Evolutionary conservation across 2,797 vertebrate species (phyloP), one percentile per base, ranked within the genome.

Genomic region (Eulemur mongoz): DNA sequence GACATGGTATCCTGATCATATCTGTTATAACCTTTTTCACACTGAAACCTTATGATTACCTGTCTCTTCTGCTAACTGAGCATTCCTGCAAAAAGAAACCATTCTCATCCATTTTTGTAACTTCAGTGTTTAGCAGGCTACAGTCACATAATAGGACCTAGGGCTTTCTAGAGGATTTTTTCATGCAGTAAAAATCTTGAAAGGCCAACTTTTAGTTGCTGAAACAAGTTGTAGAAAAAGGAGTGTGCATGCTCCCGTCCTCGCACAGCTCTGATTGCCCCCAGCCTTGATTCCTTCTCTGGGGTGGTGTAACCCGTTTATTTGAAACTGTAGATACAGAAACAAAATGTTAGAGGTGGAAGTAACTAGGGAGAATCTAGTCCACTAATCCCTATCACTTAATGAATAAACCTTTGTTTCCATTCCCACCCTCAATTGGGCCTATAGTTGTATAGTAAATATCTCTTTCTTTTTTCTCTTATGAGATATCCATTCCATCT

Each of bases 351-450:
- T 75, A 63, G 5, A 83, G 38, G 38, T 52, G 27, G 73, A 63
- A 75, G 20, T 80, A 67, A 45, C 25, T 94, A n/a, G 9, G 54
- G n/a, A 78, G 57, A 75, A 63, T 80, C 20, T 75, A 82, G n/a
- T 75, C 35, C 8, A 11, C 17, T 70, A 52, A 9, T 23, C 38
- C 20, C 27, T 83, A 0, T 86, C 23, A 65, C 63, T 89, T 81
- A 92, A 82, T n/a, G 13, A 93, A 65, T 84, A 27, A 94, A 43
- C 48, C 23, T 89, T 9, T 82, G n/a, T 72, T 84, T 87, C 61
- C 27, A 48, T 48, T 5, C 14, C 27, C 17, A 63, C 8, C 11
- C 11, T 40, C 7, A 22, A 0, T n/a, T 27, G 25, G 54, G 61
- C 5, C 12, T 76, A 10, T 27, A 93, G 70, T 67, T 76, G 14